A percentile compares a stretch with the other conserved stretches of the same genome.
These are phyloP conservation scores for Stenotaenia linearis DNA, from an alignment of 2,888 invertebrate species.

Conservation along the genomic window DNA sequence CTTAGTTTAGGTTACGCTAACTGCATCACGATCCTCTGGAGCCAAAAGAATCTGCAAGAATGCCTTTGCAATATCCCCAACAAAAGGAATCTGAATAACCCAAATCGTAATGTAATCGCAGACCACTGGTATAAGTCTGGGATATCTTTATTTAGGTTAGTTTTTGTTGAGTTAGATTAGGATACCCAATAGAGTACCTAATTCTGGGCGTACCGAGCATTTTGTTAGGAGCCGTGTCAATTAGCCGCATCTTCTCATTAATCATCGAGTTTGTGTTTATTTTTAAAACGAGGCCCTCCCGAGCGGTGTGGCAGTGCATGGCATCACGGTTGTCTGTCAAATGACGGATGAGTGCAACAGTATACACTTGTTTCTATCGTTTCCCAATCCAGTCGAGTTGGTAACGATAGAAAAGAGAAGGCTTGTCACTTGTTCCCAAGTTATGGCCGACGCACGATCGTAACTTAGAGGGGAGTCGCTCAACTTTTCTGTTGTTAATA, in stretches of 20 bases:
- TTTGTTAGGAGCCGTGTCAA: no score
- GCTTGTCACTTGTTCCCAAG: constrained; percentile 3
- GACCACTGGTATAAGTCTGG: no score
- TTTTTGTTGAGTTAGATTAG: no score
- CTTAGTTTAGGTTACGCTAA: no score
- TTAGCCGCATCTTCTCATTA: not conserved
- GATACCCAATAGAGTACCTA: no score
- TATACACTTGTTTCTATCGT: constrained; percentile 7
- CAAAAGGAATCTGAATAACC: no score
- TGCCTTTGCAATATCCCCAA: no score
- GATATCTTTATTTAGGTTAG: no score
- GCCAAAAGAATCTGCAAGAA: no score
- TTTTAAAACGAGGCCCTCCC: not conserved
- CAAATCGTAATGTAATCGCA: no score
- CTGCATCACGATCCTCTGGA: no score
- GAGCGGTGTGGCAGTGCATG: not conserved
- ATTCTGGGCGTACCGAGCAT: no score
- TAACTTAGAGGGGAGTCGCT: constrained; percentile 5
- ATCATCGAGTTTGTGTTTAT: not conserved
- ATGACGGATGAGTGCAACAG: not conserved
- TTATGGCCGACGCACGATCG: not conserved
- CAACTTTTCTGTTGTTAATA: constrained; percentile 7
- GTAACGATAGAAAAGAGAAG: not conserved
- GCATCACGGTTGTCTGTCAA: constrained; percentile 7
- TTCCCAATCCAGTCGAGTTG: not conserved